Evolutionary conservation across 2,797 vertebrate species (phyloP), one percentile per base, ranked within the genome.

Genomic region (Halcyon leucocephala): DNA sequence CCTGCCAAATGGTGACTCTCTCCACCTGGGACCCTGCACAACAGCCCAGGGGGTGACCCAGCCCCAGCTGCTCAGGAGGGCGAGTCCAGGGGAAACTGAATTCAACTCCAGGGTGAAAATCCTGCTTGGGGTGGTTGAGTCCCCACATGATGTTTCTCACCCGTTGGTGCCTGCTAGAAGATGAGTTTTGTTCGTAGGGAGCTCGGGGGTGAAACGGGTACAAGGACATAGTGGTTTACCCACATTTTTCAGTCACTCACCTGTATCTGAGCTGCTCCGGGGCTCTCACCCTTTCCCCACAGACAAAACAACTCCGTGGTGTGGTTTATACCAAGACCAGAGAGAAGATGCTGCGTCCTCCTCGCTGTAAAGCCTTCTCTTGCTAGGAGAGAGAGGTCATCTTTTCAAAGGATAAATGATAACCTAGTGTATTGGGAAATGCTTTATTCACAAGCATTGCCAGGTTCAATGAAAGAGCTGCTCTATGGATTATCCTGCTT

Each of bases 71-170:
- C 65, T 31, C 57, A 5, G 54, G 7, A 4, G 42, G 8, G 1
- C 1, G 22, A 65, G 12, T 5, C 46, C 12, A 16, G 14, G 4
- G 26, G 26, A 28, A 71, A 61, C 6, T 24, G 18, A 58, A 31
- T 13, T 35, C 49, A 72, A 39, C 7, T 25, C 28, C 5, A 7
- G 61, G 14, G 16, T 46, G n/a, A 49, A 62, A 57, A 66, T 9
- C 52, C 70, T n/a, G 41, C 62, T 13, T 5, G 16, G 28, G 55
- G 26, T 29, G 42, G 42, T 5, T 25, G 26, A 82, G 66, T n/a
- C 26, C n/a, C 28, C 6, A 19, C 64, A 52, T 18, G 4, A 6
- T 0, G 0, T 15, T 71, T n/a, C 57, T 74, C 13, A 28, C 0
- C 42, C 0, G 1, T 16, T 57, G 17, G 12, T 28, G 33, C 70